Conservation (phyloP, 2,888 invertebrate genomes). For the Acanthosepion esculentum region DNA sequence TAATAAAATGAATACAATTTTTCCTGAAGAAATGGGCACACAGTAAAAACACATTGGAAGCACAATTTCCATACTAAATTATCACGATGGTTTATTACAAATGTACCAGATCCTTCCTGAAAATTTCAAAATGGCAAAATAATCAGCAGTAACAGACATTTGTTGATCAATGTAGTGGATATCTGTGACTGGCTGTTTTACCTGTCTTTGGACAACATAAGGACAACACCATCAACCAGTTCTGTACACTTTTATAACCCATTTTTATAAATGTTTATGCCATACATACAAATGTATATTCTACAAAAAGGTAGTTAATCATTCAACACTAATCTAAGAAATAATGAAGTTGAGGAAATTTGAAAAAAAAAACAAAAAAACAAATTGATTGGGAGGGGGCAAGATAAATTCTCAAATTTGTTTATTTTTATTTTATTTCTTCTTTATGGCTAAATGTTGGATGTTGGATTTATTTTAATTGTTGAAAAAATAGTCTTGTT, state of each 20-base stretch:
- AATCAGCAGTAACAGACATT: slow-evolving; percentile 25
- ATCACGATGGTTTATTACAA: slow-evolving; percentile 33
- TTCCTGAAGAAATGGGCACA: slow-evolving; percentile 22
- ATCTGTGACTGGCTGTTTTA: slow-evolving; percentile 9
- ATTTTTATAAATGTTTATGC: slow-evolving; percentile 12
- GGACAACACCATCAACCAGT: slow-evolving; percentile 22
- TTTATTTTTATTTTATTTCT: background rate
- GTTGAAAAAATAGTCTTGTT: background rate
- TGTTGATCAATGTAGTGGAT: background rate
- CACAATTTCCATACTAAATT: slow-evolving; percentile 23
- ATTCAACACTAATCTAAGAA: background rate
- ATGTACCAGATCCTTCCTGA: slow-evolving; percentile 33
- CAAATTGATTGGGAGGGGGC: background rate
- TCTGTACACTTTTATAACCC: slow-evolving; percentile 33
- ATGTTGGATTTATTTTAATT: background rate
- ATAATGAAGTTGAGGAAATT: background rate
- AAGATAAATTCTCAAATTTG: background rate
- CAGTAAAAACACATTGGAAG: slow-evolving; percentile 33
- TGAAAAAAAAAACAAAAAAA: background rate
- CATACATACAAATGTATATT: slow-evolving; percentile 21
- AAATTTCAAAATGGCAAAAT: background rate
- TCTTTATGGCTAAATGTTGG: background rate
- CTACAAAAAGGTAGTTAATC: background rate
- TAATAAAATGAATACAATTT: background rate
- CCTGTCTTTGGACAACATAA: slow-evolving; percentile 15